Evolutionary conservation across 2,113 vertebrate species (phyloP), one percentile per base, ranked within the genome.

Genomic region (Datnioides undecimradiatus): DNA sequence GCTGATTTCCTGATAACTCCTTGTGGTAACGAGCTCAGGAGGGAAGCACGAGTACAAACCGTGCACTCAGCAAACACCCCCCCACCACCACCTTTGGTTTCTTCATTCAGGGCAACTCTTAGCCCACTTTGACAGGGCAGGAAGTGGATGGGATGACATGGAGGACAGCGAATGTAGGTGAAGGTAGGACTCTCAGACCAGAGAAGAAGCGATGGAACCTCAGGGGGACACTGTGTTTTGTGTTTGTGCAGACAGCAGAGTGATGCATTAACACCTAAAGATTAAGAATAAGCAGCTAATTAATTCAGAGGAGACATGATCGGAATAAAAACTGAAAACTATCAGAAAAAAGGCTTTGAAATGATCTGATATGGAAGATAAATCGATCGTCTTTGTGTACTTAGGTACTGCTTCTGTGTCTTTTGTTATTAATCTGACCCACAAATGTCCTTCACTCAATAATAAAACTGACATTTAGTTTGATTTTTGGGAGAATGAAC

Each of bases 11-110:
- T 86, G 83, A 77, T 86, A 79, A 64, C 85, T 67, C 70, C 45
- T 72, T 27, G 80, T 23, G 49, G 70, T 90, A 90, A 91, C 88
- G 14, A 88, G 89, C 85, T 90, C 87, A 86, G 75, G 75, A 59
- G 29, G 62, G 45, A 57, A 41, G 40, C 52, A 40, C 40, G 52
- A 57, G 60, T 38, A 41, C 51, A 73, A 74, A 77, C 73, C 38
- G 29, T 58, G 41, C 57, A 36, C 57, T 54, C 48, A 12, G 8
- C 58, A 33, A 54, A 38, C 41, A 4, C 49, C 23, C 17, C 76
- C 52, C 64, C 36, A n/a, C n/a, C n/a, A n/a, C n/a, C n/a, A 52
- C 75, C 54, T 57, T 73, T 48, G 33, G 31, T 43, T 5, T 54
- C 65, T 33, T 34, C 68, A 14, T n/a, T 71, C 49, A 40, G 70